Evolutionary conservation across 1,140 invertebrate species (phyloP), one percentile per base, ranked within the genome.

Genomic region (Lucilia cuprina): DNA sequence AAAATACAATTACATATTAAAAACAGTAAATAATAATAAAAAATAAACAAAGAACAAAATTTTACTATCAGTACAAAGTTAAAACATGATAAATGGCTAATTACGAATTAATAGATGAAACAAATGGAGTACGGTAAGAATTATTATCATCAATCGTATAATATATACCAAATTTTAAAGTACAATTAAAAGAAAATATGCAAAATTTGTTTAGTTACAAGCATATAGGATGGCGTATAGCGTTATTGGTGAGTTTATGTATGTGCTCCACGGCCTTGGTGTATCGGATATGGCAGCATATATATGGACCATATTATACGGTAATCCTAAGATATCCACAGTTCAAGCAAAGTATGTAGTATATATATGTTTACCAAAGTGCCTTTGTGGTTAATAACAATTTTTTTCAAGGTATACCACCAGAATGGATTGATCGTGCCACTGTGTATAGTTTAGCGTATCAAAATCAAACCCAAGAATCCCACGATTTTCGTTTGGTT

Each of bases 401-500:
- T 70, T 70, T 10, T 70, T 25, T 70, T 21, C 5, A 21, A 70
- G 65, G 65, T 82, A 80, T 85, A 9, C 84, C 83, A 19, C 55
- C 55, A 4, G 82, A 60, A 21, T 84, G 78, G 85, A 50, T 60
- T 21, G 74, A 78, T 74, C 84, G 84, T 17, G 84, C 85, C 12
- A 74, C 25, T n/a, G 5, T 82, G 10, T 86, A 86, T 60, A 82
- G 41, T 25, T 80, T 49, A 50, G 41, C 77, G 2, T 80, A 50
- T 84, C 55, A 80, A 84, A 34, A 82, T 19, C 55, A 80, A 70
- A 17, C 60, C 60, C 55, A 65, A 83, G 60, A 85, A 35, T 83
- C 82, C 12, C 83, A 86, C 70, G 82, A 85, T 55, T 85, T 85
- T 82, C 84, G 84, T 35, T 83, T 84, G 75, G 14, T 83, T 14